phyloP scores from a whole-genome alignment of 2,797 vertebrate species.

The Liparis tanakae region DNA sequence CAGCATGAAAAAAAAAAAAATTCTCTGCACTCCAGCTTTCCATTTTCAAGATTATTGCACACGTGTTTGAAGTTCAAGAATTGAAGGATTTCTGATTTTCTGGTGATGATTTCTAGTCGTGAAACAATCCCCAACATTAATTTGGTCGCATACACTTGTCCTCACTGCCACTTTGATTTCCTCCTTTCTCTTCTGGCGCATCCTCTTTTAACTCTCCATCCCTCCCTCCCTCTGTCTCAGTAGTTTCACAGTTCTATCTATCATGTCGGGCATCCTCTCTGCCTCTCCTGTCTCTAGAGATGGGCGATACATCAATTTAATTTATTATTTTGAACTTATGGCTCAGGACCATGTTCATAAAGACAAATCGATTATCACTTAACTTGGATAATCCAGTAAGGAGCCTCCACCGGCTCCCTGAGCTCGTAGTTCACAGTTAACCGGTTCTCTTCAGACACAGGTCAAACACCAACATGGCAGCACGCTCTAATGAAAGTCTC shows the following conservation, averaged over 20 bases:
- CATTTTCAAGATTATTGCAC: conserved; percentile 9
- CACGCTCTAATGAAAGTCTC: neutral
- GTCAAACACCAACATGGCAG: neutral
- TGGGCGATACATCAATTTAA: neutral
- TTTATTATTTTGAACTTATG: neutral
- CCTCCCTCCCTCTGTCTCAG: conserved; percentile 23
- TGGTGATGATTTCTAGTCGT: conserved; percentile 21
- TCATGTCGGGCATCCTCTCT: conserved; percentile 43
- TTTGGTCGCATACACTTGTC: conserved; percentile 25
- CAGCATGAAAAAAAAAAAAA: no score
- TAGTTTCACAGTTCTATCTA: conserved; percentile 54
- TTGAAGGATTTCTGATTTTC: conserved; percentile 22
- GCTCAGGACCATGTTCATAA: neutral
- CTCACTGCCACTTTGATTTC: conserved; percentile 13
- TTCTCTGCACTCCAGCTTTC: conserved; percentile 12
- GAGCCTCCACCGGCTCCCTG: neutral
- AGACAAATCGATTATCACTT: neutral
- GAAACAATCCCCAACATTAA: conserved; percentile 14
- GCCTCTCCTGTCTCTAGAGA: conserved; percentile 2
- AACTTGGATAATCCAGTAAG: neutral
- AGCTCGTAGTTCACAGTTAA: neutral
- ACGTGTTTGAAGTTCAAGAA: conserved; percentile 27
- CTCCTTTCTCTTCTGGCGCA: neutral
- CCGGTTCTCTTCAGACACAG: neutral
- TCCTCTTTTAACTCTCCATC: conserved; percentile 13